These are phyloP conservation scores for Rhyzopertha dominica DNA, from an alignment of 1,140 invertebrate genomes.

Conservation along the genomic window DNA sequence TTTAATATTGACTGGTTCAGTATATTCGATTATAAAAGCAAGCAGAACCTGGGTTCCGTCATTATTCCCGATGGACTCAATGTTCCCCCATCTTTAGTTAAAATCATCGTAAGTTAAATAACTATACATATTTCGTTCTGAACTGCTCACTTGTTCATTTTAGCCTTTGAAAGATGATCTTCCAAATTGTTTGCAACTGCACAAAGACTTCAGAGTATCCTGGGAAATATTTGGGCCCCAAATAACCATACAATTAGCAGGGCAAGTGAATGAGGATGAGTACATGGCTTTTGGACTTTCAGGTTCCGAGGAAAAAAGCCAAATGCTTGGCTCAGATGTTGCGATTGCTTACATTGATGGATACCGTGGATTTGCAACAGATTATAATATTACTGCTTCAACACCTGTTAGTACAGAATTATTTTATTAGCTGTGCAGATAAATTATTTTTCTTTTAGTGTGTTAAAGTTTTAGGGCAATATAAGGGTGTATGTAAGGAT, in stretches of 20 bases:
- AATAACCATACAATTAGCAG: conserved; percentile 81
- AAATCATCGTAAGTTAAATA: conserved; percentile 50
- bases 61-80: conserved; percentile 76
- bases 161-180: conserved; percentile 54
- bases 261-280: conserved; percentile 67
- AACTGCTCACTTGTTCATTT: too few species aligned
- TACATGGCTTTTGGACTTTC: conserved; percentile 87
- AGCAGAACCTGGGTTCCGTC: conserved; percentile 70
- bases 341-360: conserved; percentile 71
- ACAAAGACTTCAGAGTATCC: conserved; percentile 74
- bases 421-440: background rate
- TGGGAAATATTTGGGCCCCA: conserved; percentile 90
- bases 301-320: conserved; percentile 60
- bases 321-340: conserved; percentile 84
- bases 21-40: conserved; percentile 68
- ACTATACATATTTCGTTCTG: background rate
- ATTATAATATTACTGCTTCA: conserved; percentile 82
- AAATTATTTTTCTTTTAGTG: conserved; percentile 53
- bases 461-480: conserved; percentile 75
- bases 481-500: conserved; percentile 82
- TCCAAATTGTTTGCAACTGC: conserved; percentile 81
- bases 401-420: conserved; percentile 58
- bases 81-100: conserved; percentile 75
- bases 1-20: conserved; percentile 83
- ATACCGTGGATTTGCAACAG: conserved; percentile 64